These are phyloP conservation scores for Ispidina lecontei DNA, from an alignment of 2,797 vertebrate genomes.

Conservation along the genomic window DNA sequence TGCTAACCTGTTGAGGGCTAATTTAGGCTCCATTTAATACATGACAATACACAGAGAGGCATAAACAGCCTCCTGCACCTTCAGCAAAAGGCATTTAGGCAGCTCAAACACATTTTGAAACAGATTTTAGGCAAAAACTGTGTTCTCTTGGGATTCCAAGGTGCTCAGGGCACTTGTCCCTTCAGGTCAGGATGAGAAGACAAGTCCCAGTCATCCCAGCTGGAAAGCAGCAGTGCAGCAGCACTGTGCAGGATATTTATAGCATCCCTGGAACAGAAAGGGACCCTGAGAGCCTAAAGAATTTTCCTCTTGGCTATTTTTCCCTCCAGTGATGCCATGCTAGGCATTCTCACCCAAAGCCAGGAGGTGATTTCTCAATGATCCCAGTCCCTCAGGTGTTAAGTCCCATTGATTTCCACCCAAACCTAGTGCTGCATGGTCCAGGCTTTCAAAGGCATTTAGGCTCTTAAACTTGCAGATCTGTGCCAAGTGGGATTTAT, in stretches of 20 bases:
- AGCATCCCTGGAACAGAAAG: not conserved
- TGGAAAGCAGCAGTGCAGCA: not conserved
- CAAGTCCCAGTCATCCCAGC: not conserved
- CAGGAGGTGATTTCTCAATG: not conserved
- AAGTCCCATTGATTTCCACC: not conserved
- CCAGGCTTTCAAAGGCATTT: constrained; percentile 5
- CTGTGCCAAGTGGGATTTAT: not conserved
- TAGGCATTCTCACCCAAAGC: not conserved
- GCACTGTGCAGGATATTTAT: not conserved
- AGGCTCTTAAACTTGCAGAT: constrained; percentile 6
- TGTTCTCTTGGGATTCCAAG: not conserved
- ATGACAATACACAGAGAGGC: constrained; percentile 20
- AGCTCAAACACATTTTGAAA: not conserved
- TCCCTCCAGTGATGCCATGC: not conserved
- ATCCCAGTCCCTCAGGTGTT: not conserved
- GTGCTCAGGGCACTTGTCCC: not conserved
- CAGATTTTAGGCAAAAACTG: not conserved
- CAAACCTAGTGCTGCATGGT: not conserved
- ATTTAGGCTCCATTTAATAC: constrained; percentile 54
- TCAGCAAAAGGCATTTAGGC: not conserved
- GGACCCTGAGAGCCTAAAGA: not conserved
- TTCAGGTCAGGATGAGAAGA: not conserved
- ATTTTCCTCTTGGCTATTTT: not conserved
- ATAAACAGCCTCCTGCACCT: not conserved
- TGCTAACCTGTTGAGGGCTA: constrained; percentile 42